Base-by-base conservation (phyloP, 1,140 invertebrate genomes). In the Drosophila auraria region DNA sequence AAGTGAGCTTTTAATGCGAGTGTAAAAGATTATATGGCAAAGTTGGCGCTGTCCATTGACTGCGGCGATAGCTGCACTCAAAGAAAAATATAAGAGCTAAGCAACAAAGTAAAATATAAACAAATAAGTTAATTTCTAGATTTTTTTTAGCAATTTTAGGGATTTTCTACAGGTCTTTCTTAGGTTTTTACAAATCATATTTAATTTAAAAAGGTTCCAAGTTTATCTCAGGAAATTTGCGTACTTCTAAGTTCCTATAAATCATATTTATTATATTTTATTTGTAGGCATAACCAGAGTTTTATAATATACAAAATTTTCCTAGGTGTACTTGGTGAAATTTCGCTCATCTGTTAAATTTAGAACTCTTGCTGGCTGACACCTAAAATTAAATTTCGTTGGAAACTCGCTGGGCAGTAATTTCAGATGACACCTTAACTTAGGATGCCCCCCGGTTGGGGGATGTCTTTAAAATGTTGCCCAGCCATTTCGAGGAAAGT, bases 21-120 rank as follows among this genome's bases (percentile, higher is more conserved):
- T 74, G 83, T 87, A 87, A 87, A 87, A 87, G 83, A 87, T 87
- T 87, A 87, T 87, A 87, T 83, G 83, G 83, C 71, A 87, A 72
- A 87, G 58, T 87, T 87, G 83, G 57, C 75, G 63, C 65, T 79
- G 75, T 53, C 83, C 79, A 82, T 75, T 72, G 69, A 69, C 49
- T 74, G 72, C 40, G 66, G 17, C 40, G 30, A 30, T 57, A 14
- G 33, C 33, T 77, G 57, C 73, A 76, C 73, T 51, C 12, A 11
- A n/a, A 17, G 45, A 20, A 73, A 75, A 56, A 8, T 17, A 7
- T 40, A 30, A 11, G 5, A 5, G 30, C 7, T 12, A 59, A 44
- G 12, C 7, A 38, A 2, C 15, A 15, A 53, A 17, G 14, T 36
- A 25, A 36, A 38, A 33, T 36, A 0, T 8, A 17, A 20, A 2